Percentiles rank a stretch among this genome's conserved stretches.
Conservation (phyloP, 2,888 invertebrate genomes). For the Drosophila aldrichi region DNA sequence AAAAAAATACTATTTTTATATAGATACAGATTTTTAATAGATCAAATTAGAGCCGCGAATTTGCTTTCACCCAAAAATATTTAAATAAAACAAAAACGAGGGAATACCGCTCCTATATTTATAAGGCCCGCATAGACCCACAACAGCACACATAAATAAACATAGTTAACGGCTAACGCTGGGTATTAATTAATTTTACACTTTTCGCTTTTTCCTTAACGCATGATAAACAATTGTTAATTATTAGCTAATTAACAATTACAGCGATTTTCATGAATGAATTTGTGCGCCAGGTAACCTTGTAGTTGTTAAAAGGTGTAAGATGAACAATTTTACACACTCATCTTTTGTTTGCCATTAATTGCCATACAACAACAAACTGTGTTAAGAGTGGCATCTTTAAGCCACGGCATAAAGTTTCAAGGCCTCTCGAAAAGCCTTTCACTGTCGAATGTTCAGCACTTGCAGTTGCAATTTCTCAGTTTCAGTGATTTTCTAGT, state of each 20-base stretch:
- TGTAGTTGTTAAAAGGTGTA: constrained; percentile 32
- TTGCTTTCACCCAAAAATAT: background rate
- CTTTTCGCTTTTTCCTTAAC: background rate
- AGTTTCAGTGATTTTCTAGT: constrained; percentile 47
- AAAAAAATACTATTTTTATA: background rate
- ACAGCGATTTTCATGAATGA: background rate
- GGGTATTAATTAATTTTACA: constrained; percentile 3
- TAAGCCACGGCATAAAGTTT: constrained; percentile 20
- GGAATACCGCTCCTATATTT: background rate
- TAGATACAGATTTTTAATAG: background rate
- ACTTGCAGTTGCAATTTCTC: constrained; percentile 30
- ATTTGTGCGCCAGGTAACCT: constrained; percentile 38
- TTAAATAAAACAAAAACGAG: background rate
- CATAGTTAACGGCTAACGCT: background rate
- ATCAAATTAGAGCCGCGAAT: background rate
- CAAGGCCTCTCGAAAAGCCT: constrained; percentile 41
- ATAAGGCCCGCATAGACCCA: background rate
- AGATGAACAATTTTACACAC: constrained; percentile 27
- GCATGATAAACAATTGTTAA: constrained; percentile 19
- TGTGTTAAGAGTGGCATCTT: constrained; percentile 21
- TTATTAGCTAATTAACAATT: constrained; percentile 16
- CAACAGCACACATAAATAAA: background rate
- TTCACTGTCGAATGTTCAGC: constrained; percentile 37
- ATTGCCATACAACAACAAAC: constrained; percentile 20
- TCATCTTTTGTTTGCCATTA: constrained; percentile 20